Evolutionary conservation across 2,888 invertebrate species (phyloP).

Genomic region (Dryadula phaetusa): DNA sequence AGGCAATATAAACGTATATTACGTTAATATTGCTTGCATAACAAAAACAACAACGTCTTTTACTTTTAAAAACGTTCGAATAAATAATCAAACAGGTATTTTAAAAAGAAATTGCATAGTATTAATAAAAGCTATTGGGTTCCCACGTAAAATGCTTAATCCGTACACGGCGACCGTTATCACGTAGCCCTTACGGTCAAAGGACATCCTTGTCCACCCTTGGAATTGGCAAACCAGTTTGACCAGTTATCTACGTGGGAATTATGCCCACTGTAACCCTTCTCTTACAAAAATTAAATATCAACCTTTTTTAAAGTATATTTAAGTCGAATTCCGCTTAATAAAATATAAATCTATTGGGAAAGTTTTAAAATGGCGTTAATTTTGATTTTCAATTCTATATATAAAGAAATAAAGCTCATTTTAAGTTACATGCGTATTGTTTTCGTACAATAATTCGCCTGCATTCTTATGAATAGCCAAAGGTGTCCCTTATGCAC

Average conservation of each 20-base stretch:
- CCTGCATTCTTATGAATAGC: constrained; percentile 37
- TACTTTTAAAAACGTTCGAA: not conserved
- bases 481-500: constrained; percentile 50
- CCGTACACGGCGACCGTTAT: constrained; percentile 59
- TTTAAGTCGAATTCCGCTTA: not conserved
- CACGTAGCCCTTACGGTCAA: constrained; percentile 57
- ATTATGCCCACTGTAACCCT: constrained; percentile 62
- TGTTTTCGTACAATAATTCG: constrained; percentile 18
- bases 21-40: too few relatives aligned
- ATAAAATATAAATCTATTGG: not conserved
- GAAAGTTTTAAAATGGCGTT: not conserved
- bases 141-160: constrained; percentile 57
- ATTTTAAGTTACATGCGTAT: not conserved
- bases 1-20: too few relatives aligned
- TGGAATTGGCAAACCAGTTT: constrained; percentile 65
- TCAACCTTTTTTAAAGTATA: not conserved
- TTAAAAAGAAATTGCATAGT: not conserved
- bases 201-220: constrained; percentile 59
- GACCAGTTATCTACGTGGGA: constrained; percentile 74
- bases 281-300: not conserved
- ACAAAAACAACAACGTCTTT: not conserved
- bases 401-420: not conserved
- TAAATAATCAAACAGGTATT: not conserved
- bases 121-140: constrained; percentile 31
- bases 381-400: constrained; percentile 14